These are phyloP conservation scores for Xenus cinereus DNA, from an alignment of 2,113 vertebrate genomes.

Conservation along the genomic window DNA sequence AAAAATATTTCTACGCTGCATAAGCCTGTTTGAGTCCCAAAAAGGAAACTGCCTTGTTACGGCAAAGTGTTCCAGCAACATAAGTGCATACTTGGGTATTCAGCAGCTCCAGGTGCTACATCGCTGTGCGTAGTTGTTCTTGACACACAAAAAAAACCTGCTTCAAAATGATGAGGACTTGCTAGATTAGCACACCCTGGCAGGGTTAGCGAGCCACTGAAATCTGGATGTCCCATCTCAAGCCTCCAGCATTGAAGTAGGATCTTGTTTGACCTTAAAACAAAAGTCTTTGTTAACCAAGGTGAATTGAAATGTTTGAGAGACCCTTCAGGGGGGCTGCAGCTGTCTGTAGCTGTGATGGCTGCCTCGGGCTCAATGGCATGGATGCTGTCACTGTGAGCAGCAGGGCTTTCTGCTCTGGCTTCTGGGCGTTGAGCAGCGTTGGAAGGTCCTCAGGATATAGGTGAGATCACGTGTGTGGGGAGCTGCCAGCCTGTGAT, in stretches of 20 bases:
- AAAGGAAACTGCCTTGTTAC: background rate
- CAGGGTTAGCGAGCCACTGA: background rate
- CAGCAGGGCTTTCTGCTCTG: background rate
- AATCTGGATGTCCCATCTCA: background rate
- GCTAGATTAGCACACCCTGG: background rate
- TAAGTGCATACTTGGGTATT: background rate
- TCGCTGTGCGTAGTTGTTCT: background rate
- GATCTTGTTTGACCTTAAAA: background rate
- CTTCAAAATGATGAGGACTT: background rate
- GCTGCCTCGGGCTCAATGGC: background rate
- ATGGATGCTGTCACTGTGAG: background rate
- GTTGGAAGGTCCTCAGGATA: background rate
- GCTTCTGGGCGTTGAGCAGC: rapidly evolving
- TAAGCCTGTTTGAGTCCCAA: background rate
- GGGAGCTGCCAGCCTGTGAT: background rate
- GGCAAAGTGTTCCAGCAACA: background rate
- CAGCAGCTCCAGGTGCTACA: background rate
- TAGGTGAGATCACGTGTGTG: background rate
- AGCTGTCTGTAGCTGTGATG: background rate
- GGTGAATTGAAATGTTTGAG: background rate
- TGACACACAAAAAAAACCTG: background rate
- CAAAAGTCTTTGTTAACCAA: background rate
- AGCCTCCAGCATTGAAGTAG: background rate
- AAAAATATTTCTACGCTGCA: background rate
- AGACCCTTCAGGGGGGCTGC: background rate